Base-by-base conservation (phyloP, 2,797 vertebrate genomes). In the Rhinoraja longicauda region DNA sequence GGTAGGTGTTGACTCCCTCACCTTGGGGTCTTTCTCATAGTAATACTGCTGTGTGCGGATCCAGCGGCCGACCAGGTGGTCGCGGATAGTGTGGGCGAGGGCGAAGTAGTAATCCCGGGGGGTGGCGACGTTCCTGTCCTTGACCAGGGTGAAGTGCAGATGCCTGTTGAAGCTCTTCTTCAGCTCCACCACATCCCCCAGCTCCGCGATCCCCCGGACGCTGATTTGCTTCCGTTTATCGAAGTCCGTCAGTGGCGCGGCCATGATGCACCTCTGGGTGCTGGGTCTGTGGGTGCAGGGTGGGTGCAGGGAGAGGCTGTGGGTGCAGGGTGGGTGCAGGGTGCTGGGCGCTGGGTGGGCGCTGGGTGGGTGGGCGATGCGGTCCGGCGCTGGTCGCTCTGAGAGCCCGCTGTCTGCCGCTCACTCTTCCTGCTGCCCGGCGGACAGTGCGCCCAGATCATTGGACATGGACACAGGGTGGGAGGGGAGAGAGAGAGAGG, bases 31-130 rank as follows among this genome's bases (percentile, higher is more conserved):
- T 67, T 96, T 96, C 86, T 99, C 98, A 93, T 98, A 98, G 96
- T 98, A 99, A 94, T 97, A 95, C 96, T 99, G 98, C 96, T 99
- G 98, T 0, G 98, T 99, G 75, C 98, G 95, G 96, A 99, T 98
- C 98, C 98, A 99, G 90, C 98, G 95, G 0, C 98, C 98, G 95
- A 99, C 98, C 96, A 99, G 96, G 96, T 99, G 98, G 94, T 99
- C 98, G 1, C 98, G 97, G 93, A 99, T 98, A 0, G 98, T 98
- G 96, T 99, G 98, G 0, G 98, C 98, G 93, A 99, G 96, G 53
- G 98, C 98, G 88, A 98, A 98, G 95, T 97, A 99, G 93, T 99
- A 99, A 94, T 99, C 98, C 13, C 98, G 95, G 45, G 97, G 96
- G 8, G 97, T 99, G 78, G 98, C 97, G 93, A 99, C 98, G 93